Percentiles rank a stretch among this genome's conserved stretches.
Evolutionary conservation across 2,113 vertebrate species (phyloP).

Genomic region (Pterocles burchelli): DNA sequence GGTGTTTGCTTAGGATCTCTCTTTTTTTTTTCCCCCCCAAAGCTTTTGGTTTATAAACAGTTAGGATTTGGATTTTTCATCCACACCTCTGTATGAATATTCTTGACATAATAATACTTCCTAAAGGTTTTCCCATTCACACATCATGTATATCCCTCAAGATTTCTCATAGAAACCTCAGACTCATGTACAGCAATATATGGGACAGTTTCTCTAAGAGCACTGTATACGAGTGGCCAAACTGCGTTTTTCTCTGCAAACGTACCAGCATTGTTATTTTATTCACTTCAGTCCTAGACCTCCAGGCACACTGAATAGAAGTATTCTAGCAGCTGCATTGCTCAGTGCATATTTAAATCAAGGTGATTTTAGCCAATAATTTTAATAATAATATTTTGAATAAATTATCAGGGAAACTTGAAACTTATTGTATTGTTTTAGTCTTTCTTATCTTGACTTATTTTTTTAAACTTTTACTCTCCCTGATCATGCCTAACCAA

Average conservation of each 20-base stretch:
- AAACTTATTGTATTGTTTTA: neutral
- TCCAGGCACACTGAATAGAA: neutral
- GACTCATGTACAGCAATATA: neutral
- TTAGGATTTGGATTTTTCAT: neutral
- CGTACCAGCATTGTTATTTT: neutral
- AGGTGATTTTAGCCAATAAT: neutral
- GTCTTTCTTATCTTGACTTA: neutral
- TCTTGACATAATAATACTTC: neutral
- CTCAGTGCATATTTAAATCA: neutral
- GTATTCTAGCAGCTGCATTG: neutral
- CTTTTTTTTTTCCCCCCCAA: neutral
- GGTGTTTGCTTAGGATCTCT: neutral
- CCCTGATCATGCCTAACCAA: neutral
- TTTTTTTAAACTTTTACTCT: neutral
- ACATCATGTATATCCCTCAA: neutral
- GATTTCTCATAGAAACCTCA: neutral
- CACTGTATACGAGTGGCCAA: rapidly evolving
- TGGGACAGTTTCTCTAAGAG: neutral
- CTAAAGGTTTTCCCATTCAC: neutral
- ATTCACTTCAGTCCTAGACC: neutral
- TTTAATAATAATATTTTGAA: neutral
- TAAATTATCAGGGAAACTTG: neutral
- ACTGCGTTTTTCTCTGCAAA: neutral
- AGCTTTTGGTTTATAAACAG: neutral
- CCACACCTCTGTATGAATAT: neutral